Evolutionary conservation across 2,113 vertebrate species (phyloP).

Genomic region (Callorhinus ursinus): DNA sequence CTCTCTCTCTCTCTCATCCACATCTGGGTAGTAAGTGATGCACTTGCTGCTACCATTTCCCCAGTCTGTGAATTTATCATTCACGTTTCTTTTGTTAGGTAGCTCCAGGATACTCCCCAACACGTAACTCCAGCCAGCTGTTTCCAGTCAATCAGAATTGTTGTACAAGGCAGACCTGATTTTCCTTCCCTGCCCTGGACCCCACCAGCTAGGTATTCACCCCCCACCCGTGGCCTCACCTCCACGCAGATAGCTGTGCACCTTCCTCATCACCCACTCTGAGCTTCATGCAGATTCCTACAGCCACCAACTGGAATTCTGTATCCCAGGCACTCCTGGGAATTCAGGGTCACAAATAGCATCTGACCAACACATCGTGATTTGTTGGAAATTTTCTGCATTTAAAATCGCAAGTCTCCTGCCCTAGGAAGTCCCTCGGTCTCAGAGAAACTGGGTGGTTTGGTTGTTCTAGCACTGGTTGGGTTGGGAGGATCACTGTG

Average conservation of each 20-base stretch:
- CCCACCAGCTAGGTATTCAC: too few relatives aligned
- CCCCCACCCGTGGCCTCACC: too few relatives aligned
- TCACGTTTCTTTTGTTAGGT: not conserved
- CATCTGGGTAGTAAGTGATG: not conserved
- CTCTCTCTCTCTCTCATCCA: too few relatives aligned
- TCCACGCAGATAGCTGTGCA: not conserved
- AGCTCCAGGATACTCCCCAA: not conserved
- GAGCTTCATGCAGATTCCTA: not conserved
- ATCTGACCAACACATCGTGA: accelerated
- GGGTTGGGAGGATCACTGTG: not conserved
- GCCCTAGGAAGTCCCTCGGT: not conserved
- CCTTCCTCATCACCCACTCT: not conserved
- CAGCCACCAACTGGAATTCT: not conserved
- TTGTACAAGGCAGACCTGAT: not conserved
- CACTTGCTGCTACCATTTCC: not conserved
- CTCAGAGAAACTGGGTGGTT: not conserved
- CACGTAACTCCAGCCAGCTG: not conserved
- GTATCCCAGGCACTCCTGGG: not conserved
- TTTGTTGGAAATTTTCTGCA: not conserved
- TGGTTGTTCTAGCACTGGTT: not conserved
- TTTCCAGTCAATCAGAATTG: not conserved
- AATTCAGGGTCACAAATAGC: not conserved
- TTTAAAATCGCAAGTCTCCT: not conserved
- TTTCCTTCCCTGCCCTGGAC: not conserved
- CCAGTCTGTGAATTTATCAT: not conserved